Evolutionary conservation across 2,888 invertebrate genomes (phyloP), one percentile per base, ranked within the genome.

Genomic region (Cantharis rufa): DNA sequence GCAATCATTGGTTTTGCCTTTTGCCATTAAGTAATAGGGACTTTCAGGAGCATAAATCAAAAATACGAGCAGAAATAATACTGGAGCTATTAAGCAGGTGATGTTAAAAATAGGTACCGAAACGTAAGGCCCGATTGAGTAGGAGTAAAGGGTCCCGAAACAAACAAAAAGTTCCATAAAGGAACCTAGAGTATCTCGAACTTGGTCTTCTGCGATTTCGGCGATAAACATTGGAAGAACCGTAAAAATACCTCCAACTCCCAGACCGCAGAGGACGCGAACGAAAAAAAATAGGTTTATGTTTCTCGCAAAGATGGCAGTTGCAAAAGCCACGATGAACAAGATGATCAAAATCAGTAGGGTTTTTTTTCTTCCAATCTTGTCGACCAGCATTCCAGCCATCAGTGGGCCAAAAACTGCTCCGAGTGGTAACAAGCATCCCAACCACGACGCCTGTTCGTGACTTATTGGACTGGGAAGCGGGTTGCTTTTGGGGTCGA

Each of bases 151-250:
- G 83, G 94, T 91, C 2, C 96, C 96, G 2, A 91, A 70, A 1
- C 89, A 89, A 61, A 95, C 92, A 88, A 94, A 94, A 66, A 93
- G 89, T 83, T 95, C 95, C 83, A 96, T 92, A 76, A 95, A 92
- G 0, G 96, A 94, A 1, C 96, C 96, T 0, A 97, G 89, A 0
- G 94, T 92, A 0, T 97, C 97, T 80, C 97, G 90, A 13, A 93
- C 91, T 27, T 93, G 92, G 77, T 94, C 93, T 89, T 95, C 93
- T 4, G 96, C 92, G 68, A 96, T 94, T 88, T 97, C 97, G 62
- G 95, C 95, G 77, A 96, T 92, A 88, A 97, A 97, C 91, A 96
- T 94, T 0, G 97, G 96, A 0, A 93, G 91, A 0, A 93, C 92
- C 0, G 94, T 92, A 88, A 93, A 94, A 13, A 92, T 88, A 84